phyloP scores from a whole-genome alignment of 2,888 invertebrate species.

The Onthophagus sagittarius region DNA sequence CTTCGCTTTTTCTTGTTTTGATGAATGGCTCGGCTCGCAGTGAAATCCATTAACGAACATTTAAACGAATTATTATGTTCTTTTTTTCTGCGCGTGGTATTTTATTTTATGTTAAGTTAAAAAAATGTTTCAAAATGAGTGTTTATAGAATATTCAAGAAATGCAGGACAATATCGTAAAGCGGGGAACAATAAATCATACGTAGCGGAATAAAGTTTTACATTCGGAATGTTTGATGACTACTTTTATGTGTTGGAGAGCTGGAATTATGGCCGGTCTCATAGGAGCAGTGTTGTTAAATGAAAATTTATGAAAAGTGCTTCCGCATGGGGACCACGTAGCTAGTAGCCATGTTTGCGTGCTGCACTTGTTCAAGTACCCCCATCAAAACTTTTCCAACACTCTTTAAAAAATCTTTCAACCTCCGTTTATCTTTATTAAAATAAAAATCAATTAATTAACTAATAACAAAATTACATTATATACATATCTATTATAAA shows the following conservation, averaged over 20 bases:
- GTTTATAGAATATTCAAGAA: background rate
- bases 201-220: background rate
- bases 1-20: background rate
- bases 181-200: background rate
- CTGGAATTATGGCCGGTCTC: constrained; percentile 2
- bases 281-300: constrained; percentile 10
- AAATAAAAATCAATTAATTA: background rate
- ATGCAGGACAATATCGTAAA: background rate
- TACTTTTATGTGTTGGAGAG: constrained; percentile 10
- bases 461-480: too few species aligned
- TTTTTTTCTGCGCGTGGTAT: background rate
- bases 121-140: background rate
- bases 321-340: background rate
- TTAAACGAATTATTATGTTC: background rate
- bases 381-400: background rate
- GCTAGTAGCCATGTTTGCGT: background rate
- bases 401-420: background rate
- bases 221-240: constrained; percentile 10
- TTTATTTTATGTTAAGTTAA: background rate
- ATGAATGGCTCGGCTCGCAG: background rate
- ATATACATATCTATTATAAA: too few species aligned
- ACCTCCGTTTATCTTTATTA: background rate
- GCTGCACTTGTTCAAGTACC: background rate
- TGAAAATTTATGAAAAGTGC: constrained; percentile 14
- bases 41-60: background rate